Conservation (phyloP, 2,113 vertebrate species). For the Sula dactylatra region DNA sequence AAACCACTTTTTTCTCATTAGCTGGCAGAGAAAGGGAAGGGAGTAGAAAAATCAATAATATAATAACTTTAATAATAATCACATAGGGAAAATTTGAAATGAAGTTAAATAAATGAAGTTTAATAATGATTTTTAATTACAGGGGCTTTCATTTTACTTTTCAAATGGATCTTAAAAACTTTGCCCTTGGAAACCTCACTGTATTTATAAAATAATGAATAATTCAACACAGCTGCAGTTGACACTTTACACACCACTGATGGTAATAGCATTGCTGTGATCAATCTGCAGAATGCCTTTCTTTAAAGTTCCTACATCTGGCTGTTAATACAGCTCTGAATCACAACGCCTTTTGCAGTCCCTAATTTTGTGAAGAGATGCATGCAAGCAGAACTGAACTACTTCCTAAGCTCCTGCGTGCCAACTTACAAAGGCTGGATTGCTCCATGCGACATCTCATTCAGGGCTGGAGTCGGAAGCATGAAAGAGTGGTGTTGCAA, state of each 20-base stretch:
- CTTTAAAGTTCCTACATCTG: constrained; percentile 48
- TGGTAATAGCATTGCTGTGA: constrained; percentile 36
- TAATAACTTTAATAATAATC: constrained; percentile 49
- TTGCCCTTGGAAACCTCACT: constrained; percentile 49
- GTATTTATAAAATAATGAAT: constrained; percentile 63
- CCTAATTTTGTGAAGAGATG: constrained; percentile 11
- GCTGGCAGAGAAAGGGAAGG: not conserved
- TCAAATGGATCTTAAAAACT: constrained; percentile 41
- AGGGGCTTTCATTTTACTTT: constrained; percentile 37
- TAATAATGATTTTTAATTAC: constrained; percentile 65
- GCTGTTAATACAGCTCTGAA: constrained; percentile 11
- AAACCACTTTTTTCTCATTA: constrained; percentile 42
- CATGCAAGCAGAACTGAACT: not conserved
- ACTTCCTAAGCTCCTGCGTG: not conserved
- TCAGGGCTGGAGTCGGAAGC: not conserved
- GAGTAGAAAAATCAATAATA: constrained; percentile 42
- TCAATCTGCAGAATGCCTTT: constrained; percentile 43
- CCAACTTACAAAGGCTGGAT: not conserved
- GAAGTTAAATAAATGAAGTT: constrained; percentile 59
- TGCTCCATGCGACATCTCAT: not conserved
- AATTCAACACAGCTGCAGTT: constrained; percentile 62
- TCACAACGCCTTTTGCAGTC: not conserved
- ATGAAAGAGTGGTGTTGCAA: not conserved
- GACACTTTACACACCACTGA: constrained; percentile 56
- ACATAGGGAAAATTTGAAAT: constrained; percentile 30